Base-by-base conservation (phyloP, 2,113 vertebrate species). In the Engraulis encrasicolus region DNA sequence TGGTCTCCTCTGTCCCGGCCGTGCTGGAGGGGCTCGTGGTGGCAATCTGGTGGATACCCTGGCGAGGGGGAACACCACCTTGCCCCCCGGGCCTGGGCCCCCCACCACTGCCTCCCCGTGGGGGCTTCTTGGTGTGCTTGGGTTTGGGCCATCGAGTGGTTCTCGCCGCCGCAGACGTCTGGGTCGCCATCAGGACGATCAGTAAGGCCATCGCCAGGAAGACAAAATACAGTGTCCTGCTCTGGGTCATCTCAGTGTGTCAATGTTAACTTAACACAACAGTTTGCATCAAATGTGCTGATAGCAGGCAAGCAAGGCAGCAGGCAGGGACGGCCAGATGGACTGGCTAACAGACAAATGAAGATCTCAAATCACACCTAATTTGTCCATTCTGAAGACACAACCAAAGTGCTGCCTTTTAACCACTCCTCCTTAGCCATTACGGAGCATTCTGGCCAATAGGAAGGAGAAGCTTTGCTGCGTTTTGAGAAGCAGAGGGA, bases 51-150 rank as follows among this genome's bases (percentile, higher is more conserved):
- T 82, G 78, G 3, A 66, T 82, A 18, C 82, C 90, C 0, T 86
- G 81, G 15, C 81, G 85, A 18, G 78, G 66, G 40, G 82, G 85
- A 0, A 66, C n/a, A n/a, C n/a, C n/a, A n/a, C n/a, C n/a, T n/a
- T n/a, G n/a, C n/a, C 23, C 12, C 27, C 61, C 50, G 83, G 71
- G 50, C 86, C 89, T 82, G 87, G 61, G 0, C n/a, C n/a, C n/a
- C n/a, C n/a, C n/a, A n/a, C 80, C 85, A 11, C 77, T 84, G 37
- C 87, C 88, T 6, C 85, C 83, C 83, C 90, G 71, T 9, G 89
- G 91, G 6, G 94, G 93, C 91, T 95, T 97, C 88, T 97, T 97
- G 0, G 93, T 96, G 91, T 90, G 94, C 71, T 92, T 92, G 45
- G 91, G 82, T 91, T 92, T 96, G 81, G 94, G 90, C 27, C 88